Base-by-base conservation (phyloP, 2,888 invertebrate species). In the Polydrusus cervinus region DNA sequence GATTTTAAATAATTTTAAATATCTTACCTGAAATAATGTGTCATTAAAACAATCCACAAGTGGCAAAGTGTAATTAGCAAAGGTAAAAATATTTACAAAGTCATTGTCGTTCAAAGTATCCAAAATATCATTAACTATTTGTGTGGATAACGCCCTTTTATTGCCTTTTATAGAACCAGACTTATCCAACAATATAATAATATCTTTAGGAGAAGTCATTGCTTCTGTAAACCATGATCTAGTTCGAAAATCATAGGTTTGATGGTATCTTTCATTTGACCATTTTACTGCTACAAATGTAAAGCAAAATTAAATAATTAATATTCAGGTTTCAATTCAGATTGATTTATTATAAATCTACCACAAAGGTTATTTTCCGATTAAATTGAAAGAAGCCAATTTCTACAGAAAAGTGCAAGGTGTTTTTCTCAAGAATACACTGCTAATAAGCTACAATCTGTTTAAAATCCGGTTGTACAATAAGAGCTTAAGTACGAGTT, bases 141-240 rank as follows among this genome's bases (percentile, higher is more conserved):
- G 93, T 67, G 97, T 97, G 78, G 98, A 97, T 86, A 96, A 94
- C 84, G 94, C 92, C 80, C 93, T 92, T 82, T 93, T 89, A 83
- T 90, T 88, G 8, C 86, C 86, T 30, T 89, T 89, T 91, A 92
- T 93, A 9, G 92, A 92, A 10, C 93, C 93, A 74, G 92, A 91
- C 67, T 88, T 87, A 83, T 93, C 93, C 72, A 93, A 83, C 75
- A 93, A 86, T 61, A 93, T 92, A 18, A 93, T 87, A 77, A 97
- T 89, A 87, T 99, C 99, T 89, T 99, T 99, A 0, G 99, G 97
- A 85, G 97, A 97, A 13, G 97, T 95, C 62, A 99, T 98, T 3
- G 98, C 98, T 88, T 98, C 96, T 86, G 98, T 97, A 87, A 97
- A 99, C 98, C 98, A 98, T 61, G 95, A 94, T 82, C 97, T 91